Percentiles rank a stretch among this genome's conserved stretches.
These are phyloP conservation scores for Anastatus disparis DNA, from an alignment of 1,140 invertebrate species.

Conservation along the genomic window DNA sequence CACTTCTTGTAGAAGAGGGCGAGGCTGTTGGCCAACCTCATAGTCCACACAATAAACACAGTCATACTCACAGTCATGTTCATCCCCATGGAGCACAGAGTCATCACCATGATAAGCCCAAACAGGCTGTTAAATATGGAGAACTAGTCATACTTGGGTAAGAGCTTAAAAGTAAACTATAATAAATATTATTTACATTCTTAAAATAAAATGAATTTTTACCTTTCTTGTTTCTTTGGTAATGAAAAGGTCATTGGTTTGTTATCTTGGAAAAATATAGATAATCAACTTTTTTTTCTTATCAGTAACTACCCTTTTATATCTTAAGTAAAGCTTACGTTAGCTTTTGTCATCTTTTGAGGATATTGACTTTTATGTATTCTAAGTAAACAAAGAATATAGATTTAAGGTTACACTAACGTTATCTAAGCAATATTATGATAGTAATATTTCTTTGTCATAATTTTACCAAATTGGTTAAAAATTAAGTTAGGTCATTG, in stretches of 20 bases:
- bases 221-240: neutral
- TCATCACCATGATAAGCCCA: constrained; percentile 72
- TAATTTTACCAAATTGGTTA: too few species aligned
- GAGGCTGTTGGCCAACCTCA: constrained; percentile 64
- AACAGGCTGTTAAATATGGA: constrained; percentile 86
- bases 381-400: constrained; percentile 8
- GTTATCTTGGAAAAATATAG: constrained; percentile 26
- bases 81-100: constrained; percentile 59
- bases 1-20: constrained; percentile 64
- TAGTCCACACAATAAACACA: constrained; percentile 61
- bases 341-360: neutral
- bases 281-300: constrained; percentile 21
- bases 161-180: constrained; percentile 58
- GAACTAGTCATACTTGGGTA: constrained; percentile 94
- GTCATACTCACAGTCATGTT: constrained; percentile 57
- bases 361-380: neutral
- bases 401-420: too few species aligned
- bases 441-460: too few species aligned
- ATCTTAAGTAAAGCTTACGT: constrained; percentile 6
- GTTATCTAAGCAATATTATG: too few species aligned
- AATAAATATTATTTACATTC: neutral
- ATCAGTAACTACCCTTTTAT: constrained; percentile 3
- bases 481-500: too few species aligned
- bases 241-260: constrained; percentile 29
- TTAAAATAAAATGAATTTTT: neutral